A percentile compares a stretch with the other conserved stretches of the same genome.
These are phyloP conservation scores for Zaprionus camerounensis DNA, from an alignment of 1,140 invertebrate species.

Conservation along the genomic window DNA sequence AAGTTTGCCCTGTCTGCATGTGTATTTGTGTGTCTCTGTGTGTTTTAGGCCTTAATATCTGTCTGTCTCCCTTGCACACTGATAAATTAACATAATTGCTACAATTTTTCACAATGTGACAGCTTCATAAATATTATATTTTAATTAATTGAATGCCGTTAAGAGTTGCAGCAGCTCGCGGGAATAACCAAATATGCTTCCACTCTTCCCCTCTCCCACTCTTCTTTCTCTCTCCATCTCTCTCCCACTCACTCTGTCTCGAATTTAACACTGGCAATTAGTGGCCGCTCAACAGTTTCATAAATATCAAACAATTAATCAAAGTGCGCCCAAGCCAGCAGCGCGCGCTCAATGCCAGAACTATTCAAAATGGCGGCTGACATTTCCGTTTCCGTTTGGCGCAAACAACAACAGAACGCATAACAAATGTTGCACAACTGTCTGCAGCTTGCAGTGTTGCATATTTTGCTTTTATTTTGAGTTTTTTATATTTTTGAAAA, in stretches of 20 bases:
- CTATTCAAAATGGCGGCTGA: slow-evolving; percentile 40
- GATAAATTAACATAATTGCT: slow-evolving; percentile 61
- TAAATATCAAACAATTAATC: slow-evolving; percentile 54
- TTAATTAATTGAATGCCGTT: slow-evolving; percentile 72
- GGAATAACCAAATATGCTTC: neutral
- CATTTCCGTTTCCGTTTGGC: slow-evolving; percentile 38
- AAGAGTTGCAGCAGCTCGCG: slow-evolving; percentile 34
- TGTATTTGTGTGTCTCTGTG: slow-evolving; percentile 21
- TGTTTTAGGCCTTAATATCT: slow-evolving; percentile 1
- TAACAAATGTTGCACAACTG: neutral
- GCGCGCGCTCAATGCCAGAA: neutral
- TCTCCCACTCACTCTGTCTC: neutral
- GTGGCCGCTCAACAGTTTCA: slow-evolving; percentile 39
- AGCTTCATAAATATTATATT: slow-evolving; percentile 72
- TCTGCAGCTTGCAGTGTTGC: neutral
- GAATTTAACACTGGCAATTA: slow-evolving; percentile 46
- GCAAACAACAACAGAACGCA: neutral
- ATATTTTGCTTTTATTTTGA: neutral
- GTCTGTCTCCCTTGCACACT: slow-evolving; percentile 3
- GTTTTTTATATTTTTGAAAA: neutral
- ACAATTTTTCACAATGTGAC: slow-evolving; percentile 61
- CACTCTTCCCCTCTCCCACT: neutral
- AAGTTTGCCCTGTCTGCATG: neutral
- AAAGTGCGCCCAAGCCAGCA: slow-evolving; percentile 21
- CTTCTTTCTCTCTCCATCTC: neutral